Conservation (phyloP, 2,888 invertebrate species). For the Ornithoptera priamus region DNA sequence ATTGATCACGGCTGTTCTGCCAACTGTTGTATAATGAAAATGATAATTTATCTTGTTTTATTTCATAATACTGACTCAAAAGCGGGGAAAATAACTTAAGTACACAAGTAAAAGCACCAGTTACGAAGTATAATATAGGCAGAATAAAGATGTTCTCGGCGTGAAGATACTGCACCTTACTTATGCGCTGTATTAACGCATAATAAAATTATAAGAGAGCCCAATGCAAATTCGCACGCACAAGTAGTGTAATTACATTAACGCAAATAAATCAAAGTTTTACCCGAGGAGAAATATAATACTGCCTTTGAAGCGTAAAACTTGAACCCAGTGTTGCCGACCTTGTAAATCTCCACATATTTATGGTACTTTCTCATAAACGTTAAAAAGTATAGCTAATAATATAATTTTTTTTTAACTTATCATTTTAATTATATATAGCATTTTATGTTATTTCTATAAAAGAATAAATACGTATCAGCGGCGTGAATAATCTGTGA, state of each 20-base stretch:
- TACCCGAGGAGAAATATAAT: slow-evolving; percentile 57
- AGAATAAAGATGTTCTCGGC: slow-evolving; percentile 9
- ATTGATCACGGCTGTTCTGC: no score
- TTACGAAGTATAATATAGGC: neutral
- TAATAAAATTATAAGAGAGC: slow-evolving; percentile 32
- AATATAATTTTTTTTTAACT: no score
- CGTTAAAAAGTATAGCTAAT: neutral
- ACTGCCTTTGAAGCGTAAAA: slow-evolving; percentile 37
- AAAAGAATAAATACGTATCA: no score
- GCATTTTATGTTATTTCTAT: no score
- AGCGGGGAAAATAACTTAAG: neutral
- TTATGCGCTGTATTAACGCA: slow-evolving; percentile 26
- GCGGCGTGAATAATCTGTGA: no score
- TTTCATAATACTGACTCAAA: no score
- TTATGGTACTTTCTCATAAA: neutral
- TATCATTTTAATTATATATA: no score
- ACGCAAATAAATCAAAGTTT: slow-evolving; percentile 64
- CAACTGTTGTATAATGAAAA: no score
- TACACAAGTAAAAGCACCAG: neutral
- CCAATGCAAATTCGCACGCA: slow-evolving; percentile 40
- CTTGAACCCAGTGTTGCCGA: slow-evolving; percentile 37
- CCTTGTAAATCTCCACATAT: neutral
- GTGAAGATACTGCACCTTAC: slow-evolving; percentile 20
- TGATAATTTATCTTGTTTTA: no score
- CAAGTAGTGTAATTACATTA: slow-evolving; percentile 63